These are phyloP conservation scores for Rhopilema esculentum DNA, from an alignment of 30 jellyfish, hydroid and myxozoan species.

Conservation along the genomic window DNA sequence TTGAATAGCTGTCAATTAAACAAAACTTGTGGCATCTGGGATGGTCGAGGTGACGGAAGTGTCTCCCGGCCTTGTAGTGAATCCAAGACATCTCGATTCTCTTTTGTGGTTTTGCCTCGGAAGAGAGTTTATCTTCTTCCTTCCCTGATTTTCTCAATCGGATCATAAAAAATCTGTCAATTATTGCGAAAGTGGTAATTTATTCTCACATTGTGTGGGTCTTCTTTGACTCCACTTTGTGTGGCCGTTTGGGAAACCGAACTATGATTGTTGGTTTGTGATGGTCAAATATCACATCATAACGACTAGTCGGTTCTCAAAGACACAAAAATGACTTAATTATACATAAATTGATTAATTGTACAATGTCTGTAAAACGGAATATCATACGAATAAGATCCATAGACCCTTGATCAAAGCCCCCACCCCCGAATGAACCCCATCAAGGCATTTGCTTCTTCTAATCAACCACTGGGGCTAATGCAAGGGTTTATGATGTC, in stretches of 20 bases:
- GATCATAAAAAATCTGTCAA: not conserved
- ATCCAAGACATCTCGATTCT: not conserved
- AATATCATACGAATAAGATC: too few relatives aligned
- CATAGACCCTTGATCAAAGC: too few relatives aligned
- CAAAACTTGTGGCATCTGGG: not conserved
- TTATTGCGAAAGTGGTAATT: not conserved
- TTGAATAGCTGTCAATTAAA: slow-evolving; percentile 27
- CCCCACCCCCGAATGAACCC: too few relatives aligned
- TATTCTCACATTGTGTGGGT: not conserved
- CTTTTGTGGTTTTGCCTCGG: not conserved
- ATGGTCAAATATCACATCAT: not conserved
- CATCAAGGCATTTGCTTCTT: too few relatives aligned
- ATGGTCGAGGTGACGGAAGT: not conserved
- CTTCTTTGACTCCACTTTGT: not conserved
- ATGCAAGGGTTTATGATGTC: too few relatives aligned
- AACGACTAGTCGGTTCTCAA: not conserved
- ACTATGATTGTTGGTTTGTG: not conserved
- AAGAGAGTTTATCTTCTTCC: not conserved
- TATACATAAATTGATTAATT: too few relatives aligned
- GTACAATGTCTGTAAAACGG: too few relatives aligned
- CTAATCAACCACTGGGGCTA: too few relatives aligned
- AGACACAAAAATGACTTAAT: not conserved
- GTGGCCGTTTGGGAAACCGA: not conserved
- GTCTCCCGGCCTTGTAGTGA: not conserved
- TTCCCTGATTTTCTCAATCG: not conserved